Evolutionary conservation across 2,797 vertebrate species (phyloP).

Genomic region (Catamblyrhynchus diadema): DNA sequence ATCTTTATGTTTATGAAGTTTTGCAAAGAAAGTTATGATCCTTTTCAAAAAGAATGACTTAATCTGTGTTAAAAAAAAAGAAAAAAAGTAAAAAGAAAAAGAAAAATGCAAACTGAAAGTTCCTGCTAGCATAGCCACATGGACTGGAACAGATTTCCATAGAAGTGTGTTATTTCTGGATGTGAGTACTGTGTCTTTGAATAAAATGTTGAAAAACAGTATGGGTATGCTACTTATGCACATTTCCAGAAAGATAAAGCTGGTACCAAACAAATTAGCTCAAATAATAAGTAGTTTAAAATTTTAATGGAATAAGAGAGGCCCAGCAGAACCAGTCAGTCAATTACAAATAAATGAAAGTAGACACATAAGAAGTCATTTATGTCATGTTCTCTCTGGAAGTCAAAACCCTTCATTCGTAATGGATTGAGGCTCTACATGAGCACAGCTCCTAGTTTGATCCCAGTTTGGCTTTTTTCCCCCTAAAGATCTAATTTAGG

Average conservation of each 20-base stretch:
- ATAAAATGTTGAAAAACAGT: background rate
- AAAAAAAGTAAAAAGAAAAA: too few relatives aligned
- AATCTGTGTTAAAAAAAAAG: background rate
- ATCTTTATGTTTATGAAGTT: background rate
- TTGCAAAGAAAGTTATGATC: background rate
- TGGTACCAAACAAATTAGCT: background rate
- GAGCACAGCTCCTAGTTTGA: background rate
- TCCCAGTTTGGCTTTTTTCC: background rate
- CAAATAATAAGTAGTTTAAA: background rate
- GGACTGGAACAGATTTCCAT: background rate
- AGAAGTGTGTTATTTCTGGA: background rate
- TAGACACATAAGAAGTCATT: background rate
- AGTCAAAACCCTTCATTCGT: background rate
- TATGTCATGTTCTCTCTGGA: background rate
- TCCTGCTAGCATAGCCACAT: background rate
- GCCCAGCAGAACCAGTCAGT: background rate
- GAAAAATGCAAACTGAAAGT: background rate
- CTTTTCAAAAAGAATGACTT: background rate
- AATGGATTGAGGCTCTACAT: background rate
- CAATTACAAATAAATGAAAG: background rate
- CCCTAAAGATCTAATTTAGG: background rate
- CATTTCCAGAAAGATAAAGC: background rate
- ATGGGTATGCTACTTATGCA: background rate
- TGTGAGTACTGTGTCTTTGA: background rate
- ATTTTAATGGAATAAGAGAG: background rate